Conservation (phyloP, 2,888 invertebrate species). For the Rhingia campestris region DNA sequence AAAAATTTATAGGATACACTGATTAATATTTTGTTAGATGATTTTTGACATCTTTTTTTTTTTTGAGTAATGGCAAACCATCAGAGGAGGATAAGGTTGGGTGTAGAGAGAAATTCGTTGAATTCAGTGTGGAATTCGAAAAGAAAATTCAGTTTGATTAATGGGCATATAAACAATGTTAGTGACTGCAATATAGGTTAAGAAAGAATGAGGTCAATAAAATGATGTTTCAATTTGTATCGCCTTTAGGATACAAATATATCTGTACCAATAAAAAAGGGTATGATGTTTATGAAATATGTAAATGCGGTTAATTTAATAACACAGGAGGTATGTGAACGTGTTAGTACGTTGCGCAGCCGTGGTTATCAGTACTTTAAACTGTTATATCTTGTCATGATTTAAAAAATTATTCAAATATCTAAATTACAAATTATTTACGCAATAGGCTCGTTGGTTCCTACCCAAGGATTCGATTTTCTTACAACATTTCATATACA, state of each 20-base stretch:
- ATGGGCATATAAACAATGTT: slow-evolving; percentile 10
- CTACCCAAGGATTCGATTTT: too few species aligned
- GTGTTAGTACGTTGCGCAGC: too few species aligned
- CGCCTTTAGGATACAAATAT: not conserved
- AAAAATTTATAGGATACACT: slow-evolving; percentile 29
- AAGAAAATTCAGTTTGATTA: slow-evolving; percentile 48
- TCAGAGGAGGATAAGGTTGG: not conserved
- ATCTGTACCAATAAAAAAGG: too few species aligned
- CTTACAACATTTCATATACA: too few species aligned
- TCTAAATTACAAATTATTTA: too few species aligned
- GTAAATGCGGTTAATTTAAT: too few species aligned
- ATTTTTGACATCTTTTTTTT: slow-evolving; percentile 49
- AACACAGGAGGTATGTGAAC: too few species aligned
- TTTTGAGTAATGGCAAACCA: slow-evolving; percentile 48
- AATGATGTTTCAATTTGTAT: slow-evolving; percentile 15
- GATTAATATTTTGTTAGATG: slow-evolving; percentile 52
- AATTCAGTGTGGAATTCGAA: slow-evolving; percentile 27
- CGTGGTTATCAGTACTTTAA: too few species aligned
- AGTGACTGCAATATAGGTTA: not conserved
- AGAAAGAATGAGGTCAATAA: slow-evolving; percentile 18
- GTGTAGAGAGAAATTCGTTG: slow-evolving; percentile 15
- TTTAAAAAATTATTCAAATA: too few species aligned
- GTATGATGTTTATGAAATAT: too few species aligned
- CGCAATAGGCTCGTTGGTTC: too few species aligned
- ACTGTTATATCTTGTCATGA: too few species aligned